phyloP scores from a whole-genome alignment of 1,140 invertebrate species.

The Drosophila murphyi region DNA sequence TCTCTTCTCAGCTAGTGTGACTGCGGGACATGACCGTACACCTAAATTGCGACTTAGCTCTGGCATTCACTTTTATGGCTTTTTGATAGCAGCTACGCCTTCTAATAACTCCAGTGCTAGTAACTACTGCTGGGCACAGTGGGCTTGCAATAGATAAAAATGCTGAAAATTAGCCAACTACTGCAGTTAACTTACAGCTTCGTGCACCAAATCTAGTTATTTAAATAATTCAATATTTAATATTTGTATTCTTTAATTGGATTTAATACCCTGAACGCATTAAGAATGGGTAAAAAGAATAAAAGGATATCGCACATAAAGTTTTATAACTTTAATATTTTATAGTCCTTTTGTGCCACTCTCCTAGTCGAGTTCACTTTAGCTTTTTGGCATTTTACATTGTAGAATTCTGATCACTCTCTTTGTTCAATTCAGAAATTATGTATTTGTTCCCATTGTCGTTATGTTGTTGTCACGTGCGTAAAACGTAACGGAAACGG shows the following conservation, averaged over 20 bases:
- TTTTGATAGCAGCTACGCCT: constrained; percentile 68
- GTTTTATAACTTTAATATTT: too few relatives aligned
- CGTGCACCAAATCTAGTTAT: too few relatives aligned
- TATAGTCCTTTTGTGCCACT: too few relatives aligned
- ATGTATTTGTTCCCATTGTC: constrained; percentile 10
- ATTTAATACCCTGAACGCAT: too few relatives aligned
- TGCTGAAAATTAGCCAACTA: too few relatives aligned
- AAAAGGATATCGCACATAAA: too few relatives aligned
- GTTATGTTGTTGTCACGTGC: constrained; percentile 50
- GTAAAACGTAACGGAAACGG: constrained; percentile 56
- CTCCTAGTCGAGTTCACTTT: too few relatives aligned
- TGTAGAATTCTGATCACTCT: neutral
- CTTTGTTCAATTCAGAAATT: neutral
- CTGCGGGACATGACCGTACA: constrained; percentile 37
- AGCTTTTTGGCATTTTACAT: neutral
- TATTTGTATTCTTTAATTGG: too few relatives aligned
- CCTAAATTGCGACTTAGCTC: constrained; percentile 51
- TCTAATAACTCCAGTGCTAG: constrained; percentile 56
- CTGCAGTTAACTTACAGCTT: too few relatives aligned
- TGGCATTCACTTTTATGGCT: constrained; percentile 68
- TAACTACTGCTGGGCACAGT: constrained; percentile 31
- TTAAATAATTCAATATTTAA: too few relatives aligned
- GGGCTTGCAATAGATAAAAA: constrained; percentile 1
- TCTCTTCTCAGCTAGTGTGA: neutral
- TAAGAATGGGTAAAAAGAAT: too few relatives aligned